Base-by-base conservation (phyloP, 2,113 vertebrate species). In the Leuciscus idus region DNA sequence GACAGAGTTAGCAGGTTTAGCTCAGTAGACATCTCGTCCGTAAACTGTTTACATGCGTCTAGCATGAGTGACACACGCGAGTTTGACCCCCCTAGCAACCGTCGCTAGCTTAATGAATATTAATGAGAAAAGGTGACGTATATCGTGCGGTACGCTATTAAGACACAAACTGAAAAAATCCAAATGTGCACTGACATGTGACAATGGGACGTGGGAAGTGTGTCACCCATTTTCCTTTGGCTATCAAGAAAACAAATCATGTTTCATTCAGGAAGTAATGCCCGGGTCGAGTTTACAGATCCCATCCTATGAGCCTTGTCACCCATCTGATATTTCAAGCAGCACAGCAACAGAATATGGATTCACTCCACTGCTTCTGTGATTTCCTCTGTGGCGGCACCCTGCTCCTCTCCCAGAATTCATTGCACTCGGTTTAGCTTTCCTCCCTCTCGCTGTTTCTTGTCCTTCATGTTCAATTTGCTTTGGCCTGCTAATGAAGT, bases 401-500 rank as follows among this genome's bases (percentile, higher is more conserved):
- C 82, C 82, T 73, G 43, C 89, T 88, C 85, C 83, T 91, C 50
- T 79, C 66, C 28, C 70, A 73, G 84, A 90, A 91, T 89, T 79
- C 88, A 39, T 66, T 85, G 48, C 86, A 81, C 33, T 55, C 68
- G 74, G 82, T 83, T 81, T 78, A 87, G 61, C 52, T 61, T 61
- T 74, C 55, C 52, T 1, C 78, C 52, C 21, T 52, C 88, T 88
- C 23, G 43, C 59, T 82, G 50, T 76, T 85, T 68, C 48, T 68
- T 86, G 84, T 73, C 82, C 77, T 90, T 92, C 86, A 86, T 90
- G 87, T 90, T 88, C 85, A 91, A 89, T 89, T 85, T 68, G 68
- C 59, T 80, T 36, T 55, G 85, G 82, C 85, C 77, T 81, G 86
- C 90, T 90, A 90, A 92, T 91, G 89, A 91, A 89, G 86, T 89